Percentiles rank a stretch among this genome's conserved stretches.
Conservation (phyloP, 2,888 invertebrate species). For the Scelioninae gen. 1 region DNA sequence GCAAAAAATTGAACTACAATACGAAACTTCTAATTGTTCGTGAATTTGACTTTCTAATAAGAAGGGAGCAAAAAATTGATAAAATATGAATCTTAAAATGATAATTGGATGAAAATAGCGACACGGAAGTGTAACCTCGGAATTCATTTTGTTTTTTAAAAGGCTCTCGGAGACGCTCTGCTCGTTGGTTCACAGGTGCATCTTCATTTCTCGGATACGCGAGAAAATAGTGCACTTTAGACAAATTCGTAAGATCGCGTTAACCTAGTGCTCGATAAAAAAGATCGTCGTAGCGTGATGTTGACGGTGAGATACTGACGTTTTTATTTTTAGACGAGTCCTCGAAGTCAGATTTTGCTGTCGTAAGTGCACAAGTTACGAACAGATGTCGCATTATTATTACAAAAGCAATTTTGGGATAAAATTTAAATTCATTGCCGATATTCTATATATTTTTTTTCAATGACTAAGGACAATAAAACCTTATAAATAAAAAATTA, state of each 20-base stretch:
- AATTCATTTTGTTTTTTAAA: constrained; percentile 22
- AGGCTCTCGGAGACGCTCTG: constrained; percentile 14
- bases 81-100: background rate
- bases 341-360: constrained; percentile 23
- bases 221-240: background rate
- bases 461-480: too few species aligned
- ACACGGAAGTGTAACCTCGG: constrained; percentile 38
- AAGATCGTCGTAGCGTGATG: constrained; percentile 30
- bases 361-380: constrained; percentile 8
- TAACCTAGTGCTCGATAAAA: background rate
- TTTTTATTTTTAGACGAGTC: constrained; percentile 59
- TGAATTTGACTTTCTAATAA: too few species aligned
- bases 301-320: constrained; percentile 60
- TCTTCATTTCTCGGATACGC: background rate
- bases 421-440: too few species aligned
- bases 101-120: too few species aligned
- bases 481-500: too few species aligned
- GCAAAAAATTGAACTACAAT: background rate
- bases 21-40: too few species aligned
- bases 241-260: background rate
- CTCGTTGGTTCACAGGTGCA: constrained; percentile 33
- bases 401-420: background rate
- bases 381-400: constrained; percentile 40
- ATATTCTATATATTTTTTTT: too few species aligned
- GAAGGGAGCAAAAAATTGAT: background rate